phyloP scores from a whole-genome alignment of 2,113 vertebrate species.

The Australoheros scitulus region DNA sequence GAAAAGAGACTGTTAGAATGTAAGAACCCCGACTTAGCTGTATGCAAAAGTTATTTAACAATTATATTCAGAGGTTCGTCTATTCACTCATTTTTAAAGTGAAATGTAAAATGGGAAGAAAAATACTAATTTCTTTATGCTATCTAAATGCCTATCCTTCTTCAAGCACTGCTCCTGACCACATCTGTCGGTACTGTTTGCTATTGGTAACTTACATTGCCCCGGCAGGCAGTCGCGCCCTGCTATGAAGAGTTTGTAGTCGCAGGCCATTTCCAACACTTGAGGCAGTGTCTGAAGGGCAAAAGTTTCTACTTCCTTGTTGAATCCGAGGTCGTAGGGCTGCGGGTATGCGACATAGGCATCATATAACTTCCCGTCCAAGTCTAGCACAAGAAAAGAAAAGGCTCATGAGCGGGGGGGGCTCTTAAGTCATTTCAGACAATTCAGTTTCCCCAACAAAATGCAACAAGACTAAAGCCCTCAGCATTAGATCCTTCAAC shows the following conservation, averaged over 20 bases:
- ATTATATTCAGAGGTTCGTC: neutral
- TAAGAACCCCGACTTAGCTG: neutral
- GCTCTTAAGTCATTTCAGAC: neutral
- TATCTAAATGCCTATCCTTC: neutral
- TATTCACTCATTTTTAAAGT: neutral
- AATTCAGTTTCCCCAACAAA: neutral
- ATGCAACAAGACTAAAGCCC: neutral
- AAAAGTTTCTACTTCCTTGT: constrained; percentile 78
- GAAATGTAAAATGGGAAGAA: neutral
- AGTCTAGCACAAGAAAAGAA: constrained; percentile 73
- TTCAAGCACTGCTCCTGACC: neutral
- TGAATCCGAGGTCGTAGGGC: constrained; percentile 44
- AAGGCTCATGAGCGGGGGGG: neutral
- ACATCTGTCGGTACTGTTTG: neutral
- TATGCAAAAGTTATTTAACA: neutral
- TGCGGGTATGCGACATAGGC: constrained; percentile 90
- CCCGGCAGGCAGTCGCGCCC: constrained; percentile 88
- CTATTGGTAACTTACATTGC: constrained; percentile 80
- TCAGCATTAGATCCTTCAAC: neutral
- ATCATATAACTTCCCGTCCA: constrained; percentile 90
- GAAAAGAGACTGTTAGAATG: neutral
- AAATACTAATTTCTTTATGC: neutral
- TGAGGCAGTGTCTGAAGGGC: constrained; percentile 82
- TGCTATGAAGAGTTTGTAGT: constrained; percentile 89
- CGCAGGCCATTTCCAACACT: constrained; percentile 88